Evolutionary conservation across 2,797 vertebrate species (phyloP).

Genomic region (Liparis tanakae): DNA sequence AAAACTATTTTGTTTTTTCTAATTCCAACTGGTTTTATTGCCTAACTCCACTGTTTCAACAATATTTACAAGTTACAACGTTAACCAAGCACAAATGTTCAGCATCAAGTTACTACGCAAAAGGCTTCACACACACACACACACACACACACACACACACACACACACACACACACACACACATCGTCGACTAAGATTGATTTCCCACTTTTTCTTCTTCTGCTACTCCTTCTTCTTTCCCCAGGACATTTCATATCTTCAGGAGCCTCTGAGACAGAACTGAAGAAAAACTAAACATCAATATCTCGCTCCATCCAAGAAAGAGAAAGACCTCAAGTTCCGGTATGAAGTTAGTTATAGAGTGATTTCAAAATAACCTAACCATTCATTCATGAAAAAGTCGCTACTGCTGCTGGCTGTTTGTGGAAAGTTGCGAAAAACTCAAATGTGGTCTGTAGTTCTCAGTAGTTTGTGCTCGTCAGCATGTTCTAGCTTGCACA

Average conservation of each 20-base stretch:
- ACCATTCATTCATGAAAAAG: slow-evolving; percentile 3
- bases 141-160: no score
- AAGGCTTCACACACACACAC: neutral
- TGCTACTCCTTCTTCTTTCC: neutral
- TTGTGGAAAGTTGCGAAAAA: slow-evolving; percentile 18
- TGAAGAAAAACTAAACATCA: slow-evolving; percentile 38
- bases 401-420: slow-evolving; percentile 27
- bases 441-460: slow-evolving; percentile 8
- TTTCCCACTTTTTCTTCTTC: slow-evolving; percentile 8
- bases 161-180: neutral
- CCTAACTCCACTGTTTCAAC: neutral
- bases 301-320: slow-evolving; percentile 6
- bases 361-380: neutral
- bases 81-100: no score
- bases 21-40: neutral
- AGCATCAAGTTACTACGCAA: neutral
- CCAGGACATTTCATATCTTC: slow-evolving; percentile 25
- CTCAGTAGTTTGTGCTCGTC: slow-evolving; percentile 16
- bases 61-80: no score
- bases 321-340: neutral
- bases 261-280: slow-evolving; percentile 25
- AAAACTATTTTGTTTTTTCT: neutral
- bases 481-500: slow-evolving; percentile 30
- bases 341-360: neutral
- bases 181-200: slow-evolving; percentile 12